These are phyloP conservation scores for Lipotes vexillifer DNA, from an alignment of 2,113 vertebrate species.

Conservation along the genomic window DNA sequence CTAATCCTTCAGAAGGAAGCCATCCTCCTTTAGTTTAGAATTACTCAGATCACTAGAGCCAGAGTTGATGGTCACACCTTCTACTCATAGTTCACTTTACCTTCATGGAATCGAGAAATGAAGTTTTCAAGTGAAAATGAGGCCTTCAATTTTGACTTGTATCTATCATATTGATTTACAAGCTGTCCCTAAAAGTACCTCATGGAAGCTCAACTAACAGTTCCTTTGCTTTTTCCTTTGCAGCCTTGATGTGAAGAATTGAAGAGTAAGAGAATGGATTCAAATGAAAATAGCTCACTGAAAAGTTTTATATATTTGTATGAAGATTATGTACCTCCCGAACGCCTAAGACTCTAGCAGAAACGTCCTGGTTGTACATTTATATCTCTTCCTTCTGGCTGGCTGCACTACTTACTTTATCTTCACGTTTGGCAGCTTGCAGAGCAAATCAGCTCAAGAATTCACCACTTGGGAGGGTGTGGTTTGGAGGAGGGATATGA, in stretches of 20 bases:
- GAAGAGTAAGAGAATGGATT: conserved; percentile 56
- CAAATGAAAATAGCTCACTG: conserved; percentile 61
- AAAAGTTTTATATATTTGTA: conserved; percentile 83
- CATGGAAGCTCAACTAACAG: conserved; percentile 26
- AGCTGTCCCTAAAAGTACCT: conserved; percentile 40
- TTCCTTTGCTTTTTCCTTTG: conserved; percentile 69
- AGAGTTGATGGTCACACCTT: neutral
- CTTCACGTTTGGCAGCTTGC: conserved; percentile 55
- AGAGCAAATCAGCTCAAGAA: conserved; percentile 40
- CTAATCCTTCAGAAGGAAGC: neutral
- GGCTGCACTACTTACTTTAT: conserved; percentile 67
- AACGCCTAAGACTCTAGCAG: conserved; percentile 41
- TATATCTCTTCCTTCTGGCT: conserved; percentile 68
- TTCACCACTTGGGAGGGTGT: conserved; percentile 13
- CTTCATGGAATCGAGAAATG: neutral
- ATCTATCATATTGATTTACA: neutral
- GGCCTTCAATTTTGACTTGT: neutral
- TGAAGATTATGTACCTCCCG: conserved; percentile 72
- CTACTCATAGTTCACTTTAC: neutral
- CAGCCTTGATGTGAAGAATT: conserved; percentile 70
- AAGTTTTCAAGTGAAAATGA: conserved; percentile 16
- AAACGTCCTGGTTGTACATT: conserved; percentile 76
- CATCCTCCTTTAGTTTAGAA: conserved; percentile 14
- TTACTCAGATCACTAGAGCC: conserved; percentile 16
- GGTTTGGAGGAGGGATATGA: conserved; percentile 40